These are phyloP conservation scores for Anticlea derivata DNA, from an alignment of 2,888 invertebrate species.

Conservation along the genomic window DNA sequence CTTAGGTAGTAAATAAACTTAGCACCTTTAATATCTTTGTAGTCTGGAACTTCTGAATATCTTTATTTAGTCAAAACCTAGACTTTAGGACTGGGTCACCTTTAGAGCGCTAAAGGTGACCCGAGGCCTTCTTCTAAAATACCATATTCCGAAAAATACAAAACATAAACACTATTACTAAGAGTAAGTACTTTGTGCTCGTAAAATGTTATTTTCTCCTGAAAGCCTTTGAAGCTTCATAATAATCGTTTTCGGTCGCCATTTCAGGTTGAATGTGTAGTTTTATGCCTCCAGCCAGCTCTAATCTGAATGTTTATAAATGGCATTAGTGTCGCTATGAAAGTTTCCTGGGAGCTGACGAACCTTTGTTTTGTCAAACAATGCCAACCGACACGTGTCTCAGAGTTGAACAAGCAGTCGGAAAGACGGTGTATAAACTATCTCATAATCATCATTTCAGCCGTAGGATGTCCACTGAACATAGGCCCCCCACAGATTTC, in stretches of 20 bases:
- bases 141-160: constrained; percentile 2
- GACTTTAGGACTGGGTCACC: constrained; percentile 19
- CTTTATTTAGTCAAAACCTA: constrained; percentile 2
- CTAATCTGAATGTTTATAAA: constrained; percentile 14
- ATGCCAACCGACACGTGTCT: constrained; percentile 14
- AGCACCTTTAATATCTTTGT: no score
- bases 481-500: no score
- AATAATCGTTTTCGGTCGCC: constrained; percentile 17
- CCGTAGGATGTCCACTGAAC: no score
- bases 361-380: constrained; percentile 23
- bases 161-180: constrained; percentile 5
- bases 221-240: constrained; percentile 14
- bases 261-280: constrained; percentile 16
- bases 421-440: background rate
- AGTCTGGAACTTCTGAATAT: no score
- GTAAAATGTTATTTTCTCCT: constrained; percentile 14
- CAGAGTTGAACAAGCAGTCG: background rate
- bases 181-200: constrained; percentile 1
- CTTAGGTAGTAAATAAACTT: no score
- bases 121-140: constrained; percentile 1
- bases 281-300: constrained; percentile 12
- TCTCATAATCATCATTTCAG: no score
- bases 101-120: constrained; percentile 16
- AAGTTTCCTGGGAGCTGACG: constrained; percentile 5
- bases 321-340: constrained; percentile 9